Evolutionary conservation across 2,113 vertebrate genomes (phyloP).

Genomic region (Heliornis fulica): DNA sequence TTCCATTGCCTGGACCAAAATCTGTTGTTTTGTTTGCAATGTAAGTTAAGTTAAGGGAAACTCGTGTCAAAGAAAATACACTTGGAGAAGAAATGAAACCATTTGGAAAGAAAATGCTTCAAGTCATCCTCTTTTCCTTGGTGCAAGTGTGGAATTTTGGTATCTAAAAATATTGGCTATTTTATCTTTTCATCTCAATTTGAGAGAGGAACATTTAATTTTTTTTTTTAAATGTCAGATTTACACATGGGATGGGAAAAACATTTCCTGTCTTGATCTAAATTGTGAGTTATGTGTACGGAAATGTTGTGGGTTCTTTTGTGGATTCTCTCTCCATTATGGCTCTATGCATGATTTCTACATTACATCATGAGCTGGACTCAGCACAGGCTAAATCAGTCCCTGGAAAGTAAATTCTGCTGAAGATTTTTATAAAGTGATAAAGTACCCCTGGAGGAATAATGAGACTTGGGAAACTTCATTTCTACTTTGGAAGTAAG

Average conservation of each 20-base stretch:
- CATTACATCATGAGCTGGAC: constrained; percentile 28
- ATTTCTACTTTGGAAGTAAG: background rate
- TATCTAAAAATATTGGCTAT: constrained; percentile 7
- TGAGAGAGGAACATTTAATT: constrained; percentile 12
- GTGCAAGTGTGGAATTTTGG: background rate
- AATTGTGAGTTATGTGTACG: constrained; percentile 8
- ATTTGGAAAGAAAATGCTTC: background rate
- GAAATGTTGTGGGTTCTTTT: constrained; percentile 42
- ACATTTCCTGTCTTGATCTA: constrained; percentile 39
- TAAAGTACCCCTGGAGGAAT: background rate
- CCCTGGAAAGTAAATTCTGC: constrained; percentile 2
- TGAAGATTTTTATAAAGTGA: constrained; percentile 18
- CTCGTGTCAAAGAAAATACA: background rate
- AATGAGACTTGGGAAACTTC: constrained; percentile 2
- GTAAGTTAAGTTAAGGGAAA: background rate
- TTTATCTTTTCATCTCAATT: constrained; percentile 24
- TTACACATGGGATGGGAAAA: constrained; percentile 52
- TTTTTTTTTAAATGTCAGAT: background rate
- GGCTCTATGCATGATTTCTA: background rate
- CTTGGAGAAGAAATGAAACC: background rate
- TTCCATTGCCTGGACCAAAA: background rate
- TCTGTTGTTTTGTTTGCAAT: background rate
- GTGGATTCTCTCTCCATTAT: constrained; percentile 25
- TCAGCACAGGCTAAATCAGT: background rate
- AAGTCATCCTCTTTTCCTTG: background rate